Conservation (phyloP, 2,113 vertebrate species). For the Eudyptes chrysolophus region DNA sequence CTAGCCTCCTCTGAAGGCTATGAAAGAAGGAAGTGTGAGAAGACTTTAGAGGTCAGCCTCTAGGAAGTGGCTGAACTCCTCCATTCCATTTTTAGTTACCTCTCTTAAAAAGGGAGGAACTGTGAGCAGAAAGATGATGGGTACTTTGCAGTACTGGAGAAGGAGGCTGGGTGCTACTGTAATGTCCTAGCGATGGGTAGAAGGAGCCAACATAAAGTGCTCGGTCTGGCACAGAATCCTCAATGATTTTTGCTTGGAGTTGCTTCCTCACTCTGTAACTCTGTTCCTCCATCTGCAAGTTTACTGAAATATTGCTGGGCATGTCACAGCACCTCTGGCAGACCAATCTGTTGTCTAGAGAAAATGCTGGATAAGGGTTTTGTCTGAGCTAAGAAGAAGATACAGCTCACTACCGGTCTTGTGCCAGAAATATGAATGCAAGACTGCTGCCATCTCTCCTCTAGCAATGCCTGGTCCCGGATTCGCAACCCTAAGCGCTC, state of each 20-base stretch:
- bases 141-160: background rate
- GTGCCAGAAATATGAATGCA: background rate
- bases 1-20: background rate
- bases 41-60: background rate
- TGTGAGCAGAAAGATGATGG: background rate
- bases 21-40: background rate
- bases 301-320: background rate
- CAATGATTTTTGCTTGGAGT: background rate
- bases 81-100: background rate
- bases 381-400: background rate
- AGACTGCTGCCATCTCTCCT: background rate
- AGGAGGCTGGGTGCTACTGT: background rate
- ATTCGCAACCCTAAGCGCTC: background rate
- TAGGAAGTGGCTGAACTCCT: background rate
- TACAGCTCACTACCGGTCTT: background rate
- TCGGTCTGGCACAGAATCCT: background rate
- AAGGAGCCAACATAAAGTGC: background rate
- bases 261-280: background rate
- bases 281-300: background rate
- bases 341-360: background rate
- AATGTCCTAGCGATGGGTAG: background rate
- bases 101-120: background rate
- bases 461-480: background rate
- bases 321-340: background rate
- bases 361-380: background rate